Base-by-base conservation (phyloP, 2,113 vertebrate species). In the Cottus gobio region DNA sequence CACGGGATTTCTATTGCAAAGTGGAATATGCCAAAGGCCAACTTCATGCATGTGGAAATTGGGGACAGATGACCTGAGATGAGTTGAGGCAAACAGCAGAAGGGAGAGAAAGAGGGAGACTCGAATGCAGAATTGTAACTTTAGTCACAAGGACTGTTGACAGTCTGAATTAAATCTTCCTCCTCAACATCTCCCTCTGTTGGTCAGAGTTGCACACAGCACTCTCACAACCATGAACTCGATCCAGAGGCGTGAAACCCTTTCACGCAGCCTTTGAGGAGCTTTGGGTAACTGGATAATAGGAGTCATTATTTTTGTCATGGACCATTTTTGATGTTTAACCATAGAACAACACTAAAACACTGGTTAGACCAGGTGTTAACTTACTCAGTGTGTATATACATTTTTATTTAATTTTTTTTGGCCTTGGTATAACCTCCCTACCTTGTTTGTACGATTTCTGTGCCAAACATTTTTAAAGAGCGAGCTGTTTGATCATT, bases 331-430 rank as follows among this genome's bases (percentile, higher is more conserved):
- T 71, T 56, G 16, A 84, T 58, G 80, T 67, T 75, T 50, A 69
- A 78, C 16, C 73, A 88, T 69, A 77, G 39, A 26, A 26, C 64
- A 91, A 93, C 92, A 94, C 93, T 94, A 94, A 84, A 90, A 83
- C 87, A 78, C 77, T 89, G 85, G 81, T 84, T 50, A 71, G 62
- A 82, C 90, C 70, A 66, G 3, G 64, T 88, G 85, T 87, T 65
- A 68, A 89, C 64, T 84, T 83, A 90, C 77, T 87, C 61, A 10
- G 71, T 44, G 15, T 89, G 89, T 93, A 91, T 77, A 91, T 91
- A 89, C 31, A 58, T 39, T 61, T 90, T 88, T 89, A 94, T 91
- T 93, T 90, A 89, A 92, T 54, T 66, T 36, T 67, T 54, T 62
- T 24, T 85, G 82, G 71, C 72, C 85, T 87, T 85, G 66, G 28